Conservation (phyloP, 2,113 vertebrate species). For the Elachura formosa region DNA sequence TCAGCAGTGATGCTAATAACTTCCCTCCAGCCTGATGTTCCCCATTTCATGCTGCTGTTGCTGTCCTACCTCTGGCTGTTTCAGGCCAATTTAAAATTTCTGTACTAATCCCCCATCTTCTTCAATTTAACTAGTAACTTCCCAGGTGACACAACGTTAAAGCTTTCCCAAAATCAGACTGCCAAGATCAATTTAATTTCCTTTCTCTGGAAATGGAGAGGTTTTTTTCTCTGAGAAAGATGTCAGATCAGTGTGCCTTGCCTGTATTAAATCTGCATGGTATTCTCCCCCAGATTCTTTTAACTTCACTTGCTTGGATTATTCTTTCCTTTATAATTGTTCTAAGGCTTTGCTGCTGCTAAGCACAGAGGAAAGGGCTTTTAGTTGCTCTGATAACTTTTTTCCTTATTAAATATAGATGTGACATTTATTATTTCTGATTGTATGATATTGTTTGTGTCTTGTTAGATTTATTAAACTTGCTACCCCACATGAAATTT, state of each 20-base stretch:
- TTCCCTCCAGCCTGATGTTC: not conserved
- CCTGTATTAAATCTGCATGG: not conserved
- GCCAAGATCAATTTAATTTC: slow-evolving; percentile 5
- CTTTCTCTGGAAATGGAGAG: not conserved
- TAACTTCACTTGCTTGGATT: not conserved
- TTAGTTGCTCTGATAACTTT: not conserved
- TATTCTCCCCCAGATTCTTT: not conserved
- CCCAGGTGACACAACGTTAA: not conserved
- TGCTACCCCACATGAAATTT: not conserved
- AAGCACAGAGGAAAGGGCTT: not conserved
- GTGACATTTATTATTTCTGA: not conserved
- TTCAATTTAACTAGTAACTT: slow-evolving; percentile 45
- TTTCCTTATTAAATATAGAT: not conserved
- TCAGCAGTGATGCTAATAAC: not conserved
- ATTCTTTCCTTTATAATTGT: not conserved
- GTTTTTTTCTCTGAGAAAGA: not conserved
- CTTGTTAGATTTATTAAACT: not conserved
- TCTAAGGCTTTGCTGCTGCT: not conserved
- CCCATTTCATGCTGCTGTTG: not conserved
- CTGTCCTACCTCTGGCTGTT: not conserved
- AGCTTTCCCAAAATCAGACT: slow-evolving; percentile 3
- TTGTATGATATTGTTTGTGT: not conserved
- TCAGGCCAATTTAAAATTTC: slow-evolving; percentile 16
- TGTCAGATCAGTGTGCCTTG: not conserved
- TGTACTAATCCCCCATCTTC: slow-evolving; percentile 5